A percentile compares a stretch with the other conserved stretches of the same genome.
phyloP scores from a whole-genome alignment of 2,797 vertebrate genomes.

The Carduelis carduelis region DNA sequence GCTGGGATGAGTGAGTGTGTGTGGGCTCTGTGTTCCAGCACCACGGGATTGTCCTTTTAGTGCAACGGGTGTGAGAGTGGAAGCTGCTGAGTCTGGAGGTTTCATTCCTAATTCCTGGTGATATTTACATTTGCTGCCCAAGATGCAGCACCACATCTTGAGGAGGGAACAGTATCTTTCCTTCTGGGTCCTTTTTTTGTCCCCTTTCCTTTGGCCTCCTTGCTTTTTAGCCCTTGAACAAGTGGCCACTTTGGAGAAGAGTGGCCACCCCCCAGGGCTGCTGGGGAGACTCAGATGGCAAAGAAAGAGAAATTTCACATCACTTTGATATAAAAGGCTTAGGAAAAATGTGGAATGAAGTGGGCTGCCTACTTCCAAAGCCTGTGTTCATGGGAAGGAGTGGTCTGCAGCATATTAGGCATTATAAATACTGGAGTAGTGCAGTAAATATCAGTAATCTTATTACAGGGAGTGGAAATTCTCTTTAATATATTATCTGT shows the following conservation, averaged over 20 bases:
- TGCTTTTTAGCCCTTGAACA: not conserved
- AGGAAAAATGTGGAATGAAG: not conserved
- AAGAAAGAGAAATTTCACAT: not conserved
- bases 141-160: not conserved
- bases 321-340: not conserved
- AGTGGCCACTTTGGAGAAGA: not conserved
- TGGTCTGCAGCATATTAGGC: not conserved
- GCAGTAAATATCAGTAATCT: slow-evolving; percentile 53
- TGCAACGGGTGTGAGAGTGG: not conserved
- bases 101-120: not conserved
- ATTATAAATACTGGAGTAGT: slow-evolving; percentile 1
- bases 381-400: not conserved
- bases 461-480: slow-evolving; percentile 43
- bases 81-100: slow-evolving; percentile 20
- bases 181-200: not conserved
- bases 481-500: slow-evolving; percentile 32
- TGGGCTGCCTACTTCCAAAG: not conserved
- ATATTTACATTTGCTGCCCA: not conserved
- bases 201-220: not conserved
- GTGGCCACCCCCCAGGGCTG: not conserved
- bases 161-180: not conserved
- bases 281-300: not conserved
- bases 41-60: slow-evolving; percentile 41
- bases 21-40: slow-evolving; percentile 36
- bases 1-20: slow-evolving; percentile 18